Percentiles rank a stretch among this genome's conserved stretches.
phyloP scores from a whole-genome alignment of 2,113 vertebrate species.

The Trichechus manatus region DNA sequence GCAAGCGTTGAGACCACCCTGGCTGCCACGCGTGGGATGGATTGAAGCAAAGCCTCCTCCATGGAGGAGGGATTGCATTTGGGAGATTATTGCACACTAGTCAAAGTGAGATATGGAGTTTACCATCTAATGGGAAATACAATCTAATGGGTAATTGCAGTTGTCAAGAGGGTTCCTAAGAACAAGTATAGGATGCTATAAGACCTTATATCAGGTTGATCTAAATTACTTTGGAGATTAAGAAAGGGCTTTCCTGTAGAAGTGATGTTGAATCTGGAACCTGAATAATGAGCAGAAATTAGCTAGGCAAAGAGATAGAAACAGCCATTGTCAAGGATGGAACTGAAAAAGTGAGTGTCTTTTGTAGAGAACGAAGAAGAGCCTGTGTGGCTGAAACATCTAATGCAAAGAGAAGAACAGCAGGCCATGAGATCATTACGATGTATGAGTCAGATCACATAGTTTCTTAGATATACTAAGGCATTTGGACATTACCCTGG shows the following conservation, averaged over 20 bases:
- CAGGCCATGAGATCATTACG: accelerated
- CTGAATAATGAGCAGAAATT: conserved; percentile 65
- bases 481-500: too few species aligned
- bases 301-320: conserved; percentile 16
- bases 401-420: too few species aligned
- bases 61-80: not conserved
- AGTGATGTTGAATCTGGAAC: conserved; percentile 69
- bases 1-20: not conserved
- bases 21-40: not conserved
- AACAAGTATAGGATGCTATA: not conserved
- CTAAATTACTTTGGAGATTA: conserved; percentile 78
- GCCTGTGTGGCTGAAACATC: not conserved
- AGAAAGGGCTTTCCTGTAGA: conserved; percentile 40
- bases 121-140: conserved; percentile 54
- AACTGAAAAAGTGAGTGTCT: not conserved
- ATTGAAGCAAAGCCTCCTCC: not conserved
- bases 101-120: conserved; percentile 46
- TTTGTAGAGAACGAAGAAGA: not conserved
- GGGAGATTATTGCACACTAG: not conserved
- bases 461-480: not conserved
- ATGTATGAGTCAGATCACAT: accelerated
- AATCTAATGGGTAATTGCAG: conserved; percentile 55
- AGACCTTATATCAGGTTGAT: conserved; percentile 59
- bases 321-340: not conserved
- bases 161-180: conserved; percentile 45